Conservation (phyloP, 2,797 vertebrate genomes). For the Cuculus canorus region DNA sequence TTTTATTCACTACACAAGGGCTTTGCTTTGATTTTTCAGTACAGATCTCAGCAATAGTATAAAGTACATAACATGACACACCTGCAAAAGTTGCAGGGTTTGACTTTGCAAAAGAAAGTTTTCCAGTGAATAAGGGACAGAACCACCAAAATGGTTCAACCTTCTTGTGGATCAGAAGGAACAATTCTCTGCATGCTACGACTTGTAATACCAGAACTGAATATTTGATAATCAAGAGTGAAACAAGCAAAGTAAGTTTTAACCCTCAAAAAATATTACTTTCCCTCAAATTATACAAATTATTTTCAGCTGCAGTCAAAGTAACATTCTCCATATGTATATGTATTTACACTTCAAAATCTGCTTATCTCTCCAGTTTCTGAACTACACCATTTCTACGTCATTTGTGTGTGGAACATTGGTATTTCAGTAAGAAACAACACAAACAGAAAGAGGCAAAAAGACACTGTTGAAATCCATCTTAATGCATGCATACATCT, state of each 20-base stretch:
- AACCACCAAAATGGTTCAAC: not conserved
- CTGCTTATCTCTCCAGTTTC: not conserved
- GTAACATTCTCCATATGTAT: not conserved
- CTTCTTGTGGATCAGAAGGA: not conserved
- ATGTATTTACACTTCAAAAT: not conserved
- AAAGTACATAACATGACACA: not conserved
- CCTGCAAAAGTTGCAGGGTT: not conserved
- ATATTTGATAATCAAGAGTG: not conserved
- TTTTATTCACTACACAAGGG: not conserved
- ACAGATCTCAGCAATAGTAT: not conserved
- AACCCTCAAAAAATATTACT: too few species aligned
- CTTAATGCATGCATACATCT: not conserved
- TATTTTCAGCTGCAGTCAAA: not conserved
- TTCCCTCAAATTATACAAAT: not conserved
- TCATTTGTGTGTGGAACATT: not conserved
- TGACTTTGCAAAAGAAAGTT: not conserved
- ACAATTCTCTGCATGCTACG: not conserved
- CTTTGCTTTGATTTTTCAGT: not conserved
- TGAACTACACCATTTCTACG: not conserved
- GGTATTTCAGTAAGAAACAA: not conserved
- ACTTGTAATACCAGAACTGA: not conserved
- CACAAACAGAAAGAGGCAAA: not conserved
- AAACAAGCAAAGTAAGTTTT: not conserved
- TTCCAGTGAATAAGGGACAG: not conserved
- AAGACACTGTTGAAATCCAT: not conserved